Evolutionary conservation across 2,113 vertebrate species (phyloP).

Genomic region (Tragelaphus strepsiceros): DNA sequence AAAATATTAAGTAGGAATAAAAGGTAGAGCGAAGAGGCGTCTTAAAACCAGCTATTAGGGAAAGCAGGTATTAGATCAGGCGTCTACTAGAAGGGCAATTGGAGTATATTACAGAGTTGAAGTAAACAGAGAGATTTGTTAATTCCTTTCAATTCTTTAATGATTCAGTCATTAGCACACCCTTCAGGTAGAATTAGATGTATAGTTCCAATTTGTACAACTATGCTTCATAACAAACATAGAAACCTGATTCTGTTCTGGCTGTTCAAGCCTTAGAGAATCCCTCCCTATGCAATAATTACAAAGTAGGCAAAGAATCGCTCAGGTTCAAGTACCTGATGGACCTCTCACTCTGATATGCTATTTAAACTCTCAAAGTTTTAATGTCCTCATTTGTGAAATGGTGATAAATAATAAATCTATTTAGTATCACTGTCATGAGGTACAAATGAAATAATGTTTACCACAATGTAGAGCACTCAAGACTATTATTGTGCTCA

Average conservation of each 20-base stretch:
- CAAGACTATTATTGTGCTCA: neutral
- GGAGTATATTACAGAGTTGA: neutral
- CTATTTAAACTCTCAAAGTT: neutral
- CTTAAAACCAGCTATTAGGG: neutral
- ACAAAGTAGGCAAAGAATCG: neutral
- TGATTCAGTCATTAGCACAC: no score
- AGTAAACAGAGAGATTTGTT: neutral
- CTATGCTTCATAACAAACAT: neutral
- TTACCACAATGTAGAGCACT: neutral
- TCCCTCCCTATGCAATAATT: neutral
- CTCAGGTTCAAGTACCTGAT: neutral
- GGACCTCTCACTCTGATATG: neutral
- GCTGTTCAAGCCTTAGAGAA: neutral
- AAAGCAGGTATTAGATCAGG: neutral
- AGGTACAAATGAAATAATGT: neutral
- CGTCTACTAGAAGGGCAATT: neutral
- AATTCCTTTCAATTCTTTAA: neutral
- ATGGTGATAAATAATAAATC: neutral
- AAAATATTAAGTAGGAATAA: neutral
- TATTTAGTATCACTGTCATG: neutral
- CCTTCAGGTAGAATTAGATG: no score
- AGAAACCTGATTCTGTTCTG: neutral
- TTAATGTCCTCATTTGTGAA: neutral
- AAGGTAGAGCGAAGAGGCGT: neutral
- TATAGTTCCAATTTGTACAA: neutral